Evolutionary conservation across 2,888 invertebrate species (phyloP), one percentile per base, ranked within the genome.

Genomic region (Leptothorax acervorum): DNA sequence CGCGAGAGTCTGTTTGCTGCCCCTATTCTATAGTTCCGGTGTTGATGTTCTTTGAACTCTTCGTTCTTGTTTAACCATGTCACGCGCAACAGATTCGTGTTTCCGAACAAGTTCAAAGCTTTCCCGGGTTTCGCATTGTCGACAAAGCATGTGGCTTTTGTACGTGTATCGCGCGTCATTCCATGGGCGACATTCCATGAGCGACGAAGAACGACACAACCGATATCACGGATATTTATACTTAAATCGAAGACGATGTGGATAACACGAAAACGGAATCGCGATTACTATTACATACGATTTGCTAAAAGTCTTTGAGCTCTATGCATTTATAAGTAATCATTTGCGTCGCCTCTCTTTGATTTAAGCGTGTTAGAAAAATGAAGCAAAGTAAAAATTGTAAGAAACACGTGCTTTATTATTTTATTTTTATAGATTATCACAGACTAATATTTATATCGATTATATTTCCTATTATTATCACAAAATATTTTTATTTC

Each of bases 21-120:
- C 66, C 79, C 48, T 65, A 63, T 88, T 79, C 65, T 76, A 75
- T 70, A 60, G 31, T n/a, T 12, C 53, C 23, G 28, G 48, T n/a
- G 9, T 28, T 31, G 28, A 51, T 48, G 55, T 74, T 55, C 76
- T 82, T 78, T 78, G 45, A 65, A 51, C 39, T 82, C 51, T 63
- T 57, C 63, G 71, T 86, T 75, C 68, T 45, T 55, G 45, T 84
- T 85, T 57, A 81, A 86, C 48, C 8, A 9, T 39, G 31, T 11
- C 55, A n/a, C 23, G n/a, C 51, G 55, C 71, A 71, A 74, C 51
- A 63, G 66, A 76, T 76, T 76, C 66, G 66, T 51, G 18, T 66
- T 66, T 76, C 53, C 39, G 76, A 71, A 51, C 65, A 60, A 60
- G 15, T 68, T 65, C 82, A 57, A 87, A 85, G 73, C 74, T 55